A percentile compares a stretch with the other conserved stretches of the same genome.
Conservation (phyloP, 2,888 invertebrate species). For the Syritta pipiens region DNA sequence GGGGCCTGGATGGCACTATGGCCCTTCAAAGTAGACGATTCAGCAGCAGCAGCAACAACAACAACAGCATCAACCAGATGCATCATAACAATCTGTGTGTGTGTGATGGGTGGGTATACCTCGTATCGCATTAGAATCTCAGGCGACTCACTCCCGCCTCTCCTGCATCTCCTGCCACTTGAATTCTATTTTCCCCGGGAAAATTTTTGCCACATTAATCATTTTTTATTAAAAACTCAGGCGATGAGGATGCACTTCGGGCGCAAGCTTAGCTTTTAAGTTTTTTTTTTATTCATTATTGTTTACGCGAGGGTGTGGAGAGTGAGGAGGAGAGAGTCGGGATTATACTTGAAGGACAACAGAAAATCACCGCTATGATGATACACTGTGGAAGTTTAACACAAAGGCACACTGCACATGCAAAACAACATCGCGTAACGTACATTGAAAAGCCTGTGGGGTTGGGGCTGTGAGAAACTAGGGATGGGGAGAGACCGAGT, state of each 20-base stretch:
- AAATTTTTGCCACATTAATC: conserved; percentile 62
- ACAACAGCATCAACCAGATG: conserved; percentile 23
- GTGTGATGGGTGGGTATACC: too few relatives aligned
- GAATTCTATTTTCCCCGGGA: conserved; percentile 43
- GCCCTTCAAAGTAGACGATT: conserved; percentile 45
- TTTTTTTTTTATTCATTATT: conserved; percentile 22
- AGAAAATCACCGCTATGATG: background rate
- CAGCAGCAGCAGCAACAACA: conserved; percentile 29
- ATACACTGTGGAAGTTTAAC: conserved; percentile 2
- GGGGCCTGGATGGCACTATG: too few relatives aligned
- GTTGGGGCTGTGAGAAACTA: background rate
- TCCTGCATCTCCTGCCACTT: conserved; percentile 28
- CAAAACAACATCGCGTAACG: background rate
- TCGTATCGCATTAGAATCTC: too few relatives aligned
- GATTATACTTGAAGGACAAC: conserved; percentile 1
- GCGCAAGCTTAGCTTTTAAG: conserved; percentile 49
- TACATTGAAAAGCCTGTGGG: conserved; percentile 11
- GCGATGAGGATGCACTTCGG: conserved; percentile 63
- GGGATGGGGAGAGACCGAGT: too few relatives aligned
- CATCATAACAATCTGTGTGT: conserved; percentile 17
- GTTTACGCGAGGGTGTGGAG: conserved; percentile 7
- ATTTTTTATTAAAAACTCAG: conserved; percentile 66
- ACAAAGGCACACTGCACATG: conserved; percentile 6
- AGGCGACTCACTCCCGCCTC: too few relatives aligned
- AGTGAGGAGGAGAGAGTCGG: background rate